Base-by-base conservation (phyloP, 2,888 invertebrate species). In the Monochamus alternatus region DNA sequence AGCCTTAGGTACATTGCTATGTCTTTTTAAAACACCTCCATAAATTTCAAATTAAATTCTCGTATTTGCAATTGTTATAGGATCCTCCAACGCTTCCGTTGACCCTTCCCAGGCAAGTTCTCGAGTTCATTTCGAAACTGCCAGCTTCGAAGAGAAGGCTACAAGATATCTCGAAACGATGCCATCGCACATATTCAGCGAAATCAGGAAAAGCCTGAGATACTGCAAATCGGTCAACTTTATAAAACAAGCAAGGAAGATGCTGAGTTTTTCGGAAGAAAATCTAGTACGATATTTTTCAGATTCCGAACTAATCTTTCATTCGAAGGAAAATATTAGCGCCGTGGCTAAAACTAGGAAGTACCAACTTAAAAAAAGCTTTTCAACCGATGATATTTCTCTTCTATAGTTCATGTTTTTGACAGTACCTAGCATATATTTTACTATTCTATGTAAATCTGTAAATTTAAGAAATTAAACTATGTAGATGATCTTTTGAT, bases 231-330 rank as follows among this genome's bases (percentile, higher is more conserved):
- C 79, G 7, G 62, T 71, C 9, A 77, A 77, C 68, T 68, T 81
- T 44, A 52, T 78, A 44, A 73, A 51, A 70, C 73, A 68, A 31
- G 64, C 79, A 14, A 77, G 65, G 52, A 77, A 55, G 52, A 60
- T 63, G 3, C 32, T 72, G 9, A 80, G 78, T 73, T 74, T 76
- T 58, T 78, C 81, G 2, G 80, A 81, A 67, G 78, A 80, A 32
- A 79, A 81, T 64, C 65, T 81, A 51, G 75, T 74, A 0, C 80
- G 80, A 69, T 82, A 78, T 76, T 83, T 81, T 64, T 84, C 84
- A 32, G 84, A 84, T 75, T 82, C 84, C 0, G 81, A 83, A 66
- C 71, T 84, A 65, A 75, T 81, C 8, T 76, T 74, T 10, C 75
- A 73, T 31, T 70, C 68, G 0, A 77, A 59, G 12, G 63, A 68